Evolutionary conservation across 2,113 vertebrate genomes (phyloP).

Genomic region (Cynocephalus volans): DNA sequence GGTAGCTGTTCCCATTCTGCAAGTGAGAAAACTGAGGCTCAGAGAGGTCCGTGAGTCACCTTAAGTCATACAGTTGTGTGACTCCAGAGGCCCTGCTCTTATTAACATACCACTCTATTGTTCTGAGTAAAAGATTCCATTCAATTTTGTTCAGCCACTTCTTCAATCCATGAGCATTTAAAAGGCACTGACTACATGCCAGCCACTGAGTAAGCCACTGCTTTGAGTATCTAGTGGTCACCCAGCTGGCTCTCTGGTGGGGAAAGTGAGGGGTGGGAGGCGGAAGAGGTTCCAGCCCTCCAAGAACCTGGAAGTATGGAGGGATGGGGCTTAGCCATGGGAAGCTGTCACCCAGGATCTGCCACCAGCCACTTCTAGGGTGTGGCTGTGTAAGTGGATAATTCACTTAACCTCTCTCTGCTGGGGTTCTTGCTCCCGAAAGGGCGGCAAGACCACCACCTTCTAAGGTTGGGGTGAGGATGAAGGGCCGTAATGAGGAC

Average conservation of each 20-base stretch:
- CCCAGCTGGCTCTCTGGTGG: neutral
- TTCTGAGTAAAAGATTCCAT: neutral
- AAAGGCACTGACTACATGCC: neutral
- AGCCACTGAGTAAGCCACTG: neutral
- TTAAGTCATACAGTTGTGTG: neutral
- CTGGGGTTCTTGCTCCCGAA: neutral
- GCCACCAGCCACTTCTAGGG: neutral
- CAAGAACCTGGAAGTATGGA: neutral
- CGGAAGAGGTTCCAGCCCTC: neutral
- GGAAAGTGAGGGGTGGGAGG: neutral
- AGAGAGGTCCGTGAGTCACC: neutral
- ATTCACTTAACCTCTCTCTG: neutral
- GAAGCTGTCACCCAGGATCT: neutral
- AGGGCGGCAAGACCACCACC: neutral
- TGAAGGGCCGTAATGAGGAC: neutral
- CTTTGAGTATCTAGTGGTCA: neutral
- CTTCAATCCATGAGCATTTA: neutral
- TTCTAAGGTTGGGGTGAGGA: neutral
- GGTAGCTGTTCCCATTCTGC: neutral
- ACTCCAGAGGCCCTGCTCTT: neutral
- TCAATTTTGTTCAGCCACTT: neutral
- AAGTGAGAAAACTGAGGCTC: neutral
- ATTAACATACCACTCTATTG: neutral
- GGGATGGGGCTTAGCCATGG: rapidly evolving
- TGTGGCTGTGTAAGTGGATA: neutral